Conservation (phyloP, 2,888 invertebrate genomes). For the Alitta virens region DNA sequence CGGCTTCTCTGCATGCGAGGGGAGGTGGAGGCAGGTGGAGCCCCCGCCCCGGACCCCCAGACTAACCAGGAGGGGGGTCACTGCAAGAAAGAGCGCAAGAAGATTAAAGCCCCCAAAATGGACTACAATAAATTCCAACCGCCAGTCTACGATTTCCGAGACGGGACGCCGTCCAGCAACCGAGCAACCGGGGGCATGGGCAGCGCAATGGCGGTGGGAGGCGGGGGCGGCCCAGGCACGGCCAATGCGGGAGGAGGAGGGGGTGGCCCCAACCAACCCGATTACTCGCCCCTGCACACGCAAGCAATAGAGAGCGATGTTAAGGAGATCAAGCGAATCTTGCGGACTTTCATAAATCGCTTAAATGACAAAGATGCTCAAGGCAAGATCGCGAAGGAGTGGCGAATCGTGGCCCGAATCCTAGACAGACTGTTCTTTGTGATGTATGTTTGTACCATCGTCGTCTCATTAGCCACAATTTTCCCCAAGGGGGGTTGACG, state of each 20-base stretch:
- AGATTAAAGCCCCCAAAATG: constrained; percentile 27
- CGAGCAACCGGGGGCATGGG: background rate
- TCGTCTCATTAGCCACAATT: constrained; percentile 31
- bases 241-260: background rate
- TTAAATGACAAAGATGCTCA: constrained; percentile 30
- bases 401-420: constrained; percentile 33
- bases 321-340: constrained; percentile 42
- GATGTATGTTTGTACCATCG: constrained; percentile 29
- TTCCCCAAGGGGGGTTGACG: constrained; percentile 26
- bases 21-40: constrained; percentile 3
- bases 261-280: constrained; percentile 3
- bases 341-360: constrained; percentile 41
- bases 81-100: constrained; percentile 22
- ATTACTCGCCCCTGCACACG: constrained; percentile 23
- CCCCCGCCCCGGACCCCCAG: background rate
- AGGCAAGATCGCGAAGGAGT: constrained; percentile 29
- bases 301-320: constrained; percentile 46
- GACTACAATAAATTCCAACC: constrained; percentile 31
- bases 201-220: background rate
- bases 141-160: constrained; percentile 27
- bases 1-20: constrained; percentile 49
- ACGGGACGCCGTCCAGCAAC: constrained; percentile 21
- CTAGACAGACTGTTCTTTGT: constrained; percentile 32
- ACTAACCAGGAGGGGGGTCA: constrained; percentile 11
- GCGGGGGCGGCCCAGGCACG: background rate